phyloP scores from a whole-genome alignment of 1,140 invertebrate genomes.

The Sinonovacula constricta region DNA sequence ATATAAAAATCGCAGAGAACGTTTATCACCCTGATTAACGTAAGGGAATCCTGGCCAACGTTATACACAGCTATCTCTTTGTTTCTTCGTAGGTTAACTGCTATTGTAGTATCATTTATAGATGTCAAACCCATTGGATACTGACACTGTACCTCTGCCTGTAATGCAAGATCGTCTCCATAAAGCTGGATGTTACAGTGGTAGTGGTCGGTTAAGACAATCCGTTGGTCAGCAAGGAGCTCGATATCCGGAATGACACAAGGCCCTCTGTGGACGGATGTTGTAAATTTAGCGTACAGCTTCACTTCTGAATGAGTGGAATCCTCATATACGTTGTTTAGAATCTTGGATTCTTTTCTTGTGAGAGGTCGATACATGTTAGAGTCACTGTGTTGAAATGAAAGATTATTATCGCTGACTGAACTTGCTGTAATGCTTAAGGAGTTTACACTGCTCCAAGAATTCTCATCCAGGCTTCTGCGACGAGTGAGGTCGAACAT shows the following conservation, averaged over 20 bases:
- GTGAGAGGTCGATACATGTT: neutral
- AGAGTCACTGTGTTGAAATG: neutral
- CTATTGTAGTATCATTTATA: neutral
- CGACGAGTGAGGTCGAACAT: no score
- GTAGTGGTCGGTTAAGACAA: slow-evolving; percentile 28
- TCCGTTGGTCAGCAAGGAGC: neutral
- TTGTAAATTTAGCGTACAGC: neutral
- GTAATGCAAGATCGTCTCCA: neutral
- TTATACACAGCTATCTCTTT: slow-evolving; percentile 9
- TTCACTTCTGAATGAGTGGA: neutral
- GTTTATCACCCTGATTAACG: neutral
- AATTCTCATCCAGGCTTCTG: neutral
- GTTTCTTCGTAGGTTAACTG: slow-evolving; percentile 6
- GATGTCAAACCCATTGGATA: slow-evolving; percentile 18
- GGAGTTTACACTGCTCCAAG: neutral
- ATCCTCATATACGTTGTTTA: neutral
- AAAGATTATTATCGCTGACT: neutral
- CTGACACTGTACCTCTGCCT: neutral
- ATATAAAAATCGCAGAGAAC: slow-evolving; percentile 24
- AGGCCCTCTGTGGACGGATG: slow-evolving; percentile 7
- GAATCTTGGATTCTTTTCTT: neutral
- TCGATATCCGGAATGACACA: slow-evolving; percentile 36
- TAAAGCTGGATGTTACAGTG: slow-evolving; percentile 34
- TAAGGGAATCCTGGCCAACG: neutral
- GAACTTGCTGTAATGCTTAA: neutral